A percentile compares a stretch with the other conserved stretches of the same genome.
These are phyloP conservation scores for Otocyon megalotis DNA, from an alignment of 2,113 vertebrate species.

Conservation along the genomic window DNA sequence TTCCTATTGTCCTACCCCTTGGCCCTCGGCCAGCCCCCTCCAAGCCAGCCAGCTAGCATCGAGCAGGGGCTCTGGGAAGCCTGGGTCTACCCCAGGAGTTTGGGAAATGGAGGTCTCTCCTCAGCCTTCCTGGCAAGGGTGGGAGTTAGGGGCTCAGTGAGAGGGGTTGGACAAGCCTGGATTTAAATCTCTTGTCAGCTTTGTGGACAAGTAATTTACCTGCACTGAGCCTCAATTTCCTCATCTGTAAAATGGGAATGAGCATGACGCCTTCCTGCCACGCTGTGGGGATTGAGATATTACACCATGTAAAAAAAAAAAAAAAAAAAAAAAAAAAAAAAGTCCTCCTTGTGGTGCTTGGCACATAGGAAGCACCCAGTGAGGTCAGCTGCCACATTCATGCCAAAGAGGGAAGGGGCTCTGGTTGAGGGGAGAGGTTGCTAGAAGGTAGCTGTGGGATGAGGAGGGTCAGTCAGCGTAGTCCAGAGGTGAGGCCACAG, in stretches of 20 bases:
- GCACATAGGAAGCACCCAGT: not conserved
- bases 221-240: not conserved
- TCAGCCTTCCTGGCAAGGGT: not conserved
- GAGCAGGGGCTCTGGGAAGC: not conserved
- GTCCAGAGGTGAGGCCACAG: not conserved
- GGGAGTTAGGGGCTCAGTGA: not conserved
- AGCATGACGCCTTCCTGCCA: not conserved
- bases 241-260: not conserved
- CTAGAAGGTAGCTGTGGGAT: no score
- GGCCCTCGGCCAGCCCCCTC: not conserved
- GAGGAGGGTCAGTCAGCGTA: not conserved
- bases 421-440: not conserved
- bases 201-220: not conserved
- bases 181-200: not conserved
- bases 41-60: not conserved
- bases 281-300: not conserved
- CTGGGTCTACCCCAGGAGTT: not conserved
- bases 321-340: no score
- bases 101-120: not conserved
- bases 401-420: accelerated
- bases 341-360: not conserved
- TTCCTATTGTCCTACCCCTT: conserved; percentile 25
- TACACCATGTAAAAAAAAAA: not conserved
- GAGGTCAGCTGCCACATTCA: not conserved
- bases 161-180: not conserved